phyloP scores from a whole-genome alignment of 2,113 vertebrate genomes.

The Mandrillus leucophaeus region DNA sequence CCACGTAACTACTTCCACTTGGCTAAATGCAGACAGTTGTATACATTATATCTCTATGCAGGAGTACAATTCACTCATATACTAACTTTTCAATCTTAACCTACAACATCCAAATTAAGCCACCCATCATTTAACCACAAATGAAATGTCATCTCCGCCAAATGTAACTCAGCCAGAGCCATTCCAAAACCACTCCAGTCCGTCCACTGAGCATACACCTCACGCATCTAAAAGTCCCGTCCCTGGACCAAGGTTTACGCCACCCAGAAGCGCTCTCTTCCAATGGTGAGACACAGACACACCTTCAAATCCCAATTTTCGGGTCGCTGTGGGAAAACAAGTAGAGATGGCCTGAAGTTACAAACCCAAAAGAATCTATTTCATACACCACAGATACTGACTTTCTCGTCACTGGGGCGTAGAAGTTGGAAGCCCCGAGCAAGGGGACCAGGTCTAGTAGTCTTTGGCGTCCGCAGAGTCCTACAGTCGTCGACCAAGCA shows the following conservation, averaged over 20 bases:
- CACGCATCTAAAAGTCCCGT: neutral
- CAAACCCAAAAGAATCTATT: neutral
- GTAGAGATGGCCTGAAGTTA: neutral
- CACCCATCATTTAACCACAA: neutral
- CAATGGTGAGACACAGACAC: neutral
- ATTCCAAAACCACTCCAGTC: constrained; percentile 8
- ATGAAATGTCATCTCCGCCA: constrained; percentile 33
- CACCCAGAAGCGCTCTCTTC: neutral
- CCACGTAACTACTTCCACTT: constrained; percentile 12
- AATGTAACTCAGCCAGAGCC: neutral
- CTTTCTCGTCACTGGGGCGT: neutral
- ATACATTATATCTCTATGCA: neutral
- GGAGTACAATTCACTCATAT: neutral
- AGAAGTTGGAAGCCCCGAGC: neutral
- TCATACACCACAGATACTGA: neutral
- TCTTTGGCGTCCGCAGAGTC: neutral
- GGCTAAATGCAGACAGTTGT: neutral
- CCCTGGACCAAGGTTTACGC: neutral
- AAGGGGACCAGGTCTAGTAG: neutral
- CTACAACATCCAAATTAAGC: constrained; percentile 18
- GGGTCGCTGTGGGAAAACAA: neutral
- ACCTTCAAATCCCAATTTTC: neutral
- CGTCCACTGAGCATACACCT: neutral
- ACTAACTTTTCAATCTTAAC: constrained; percentile 25
- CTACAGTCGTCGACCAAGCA: neutral